A percentile compares a stretch with the other conserved stretches of the same genome.
Evolutionary conservation across 2,797 vertebrate genomes (phyloP).

Genomic region (Sarcoramphus papa): DNA sequence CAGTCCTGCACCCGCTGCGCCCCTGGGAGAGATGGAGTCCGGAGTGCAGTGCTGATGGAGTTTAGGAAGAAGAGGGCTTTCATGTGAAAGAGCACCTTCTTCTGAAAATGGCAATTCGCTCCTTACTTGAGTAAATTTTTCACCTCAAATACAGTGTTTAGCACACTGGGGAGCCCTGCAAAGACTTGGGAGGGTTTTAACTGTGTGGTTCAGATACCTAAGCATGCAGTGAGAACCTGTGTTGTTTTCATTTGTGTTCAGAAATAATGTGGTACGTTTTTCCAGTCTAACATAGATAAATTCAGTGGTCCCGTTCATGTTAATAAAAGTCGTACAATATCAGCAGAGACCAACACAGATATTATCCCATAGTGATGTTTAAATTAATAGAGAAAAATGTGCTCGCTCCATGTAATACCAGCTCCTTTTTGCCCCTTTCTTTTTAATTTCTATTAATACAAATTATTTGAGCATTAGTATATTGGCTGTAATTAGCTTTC

Average conservation of each 20-base stretch:
- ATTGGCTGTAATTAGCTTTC: slow-evolving; percentile 40
- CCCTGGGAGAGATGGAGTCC: accelerated
- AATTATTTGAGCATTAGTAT: slow-evolving; percentile 33
- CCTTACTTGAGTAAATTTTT: not conserved
- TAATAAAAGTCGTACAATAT: not conserved
- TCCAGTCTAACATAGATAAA: not conserved
- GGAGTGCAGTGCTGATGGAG: not conserved
- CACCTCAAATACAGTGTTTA: not conserved
- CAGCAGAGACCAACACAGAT: not conserved
- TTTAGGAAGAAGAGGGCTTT: not conserved
- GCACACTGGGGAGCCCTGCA: not conserved
- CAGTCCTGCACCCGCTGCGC: not conserved
- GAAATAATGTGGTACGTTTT: not conserved
- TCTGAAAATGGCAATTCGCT: not conserved
- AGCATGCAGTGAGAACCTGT: not conserved
- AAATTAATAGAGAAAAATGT: not conserved
- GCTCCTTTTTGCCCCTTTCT: not conserved
- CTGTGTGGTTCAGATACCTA: not conserved
- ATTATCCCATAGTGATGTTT: not conserved
- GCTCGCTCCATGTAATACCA: not conserved
- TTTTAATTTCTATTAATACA: slow-evolving; percentile 33
- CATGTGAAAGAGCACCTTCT: not conserved
- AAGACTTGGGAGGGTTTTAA: not conserved
- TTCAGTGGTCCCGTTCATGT: not conserved
- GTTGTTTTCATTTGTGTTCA: not conserved